phyloP scores from a whole-genome alignment of 2,113 vertebrate genomes.

The Pterocles orientalis region DNA sequence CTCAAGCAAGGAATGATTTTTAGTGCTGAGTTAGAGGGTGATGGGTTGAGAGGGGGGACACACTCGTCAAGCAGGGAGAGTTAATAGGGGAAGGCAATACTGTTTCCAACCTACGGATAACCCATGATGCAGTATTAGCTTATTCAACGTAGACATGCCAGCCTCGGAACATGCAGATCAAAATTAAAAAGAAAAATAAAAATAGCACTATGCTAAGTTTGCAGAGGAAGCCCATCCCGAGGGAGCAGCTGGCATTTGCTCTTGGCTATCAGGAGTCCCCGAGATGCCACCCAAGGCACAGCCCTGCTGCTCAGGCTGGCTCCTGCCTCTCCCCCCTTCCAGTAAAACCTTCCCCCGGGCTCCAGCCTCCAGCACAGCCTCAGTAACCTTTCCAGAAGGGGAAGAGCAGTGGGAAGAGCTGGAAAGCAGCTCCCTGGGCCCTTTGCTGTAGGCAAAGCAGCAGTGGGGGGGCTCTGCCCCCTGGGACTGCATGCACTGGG shows the following conservation, averaged over 20 bases:
- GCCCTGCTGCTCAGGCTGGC: background rate
- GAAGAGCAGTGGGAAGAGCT: background rate
- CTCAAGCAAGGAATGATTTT: slow-evolving; percentile 42
- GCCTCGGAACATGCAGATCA: slow-evolving; percentile 57
- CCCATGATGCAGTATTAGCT: background rate
- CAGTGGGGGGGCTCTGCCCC: background rate
- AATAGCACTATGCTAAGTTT: background rate
- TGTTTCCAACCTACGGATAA: background rate
- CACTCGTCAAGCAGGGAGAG: slow-evolving; percentile 44
- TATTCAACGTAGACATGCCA: slow-evolving; percentile 28
- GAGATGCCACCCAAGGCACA: background rate
- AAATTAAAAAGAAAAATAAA: slow-evolving; percentile 24
- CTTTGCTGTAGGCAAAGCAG: background rate
- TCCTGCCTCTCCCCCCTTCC: background rate
- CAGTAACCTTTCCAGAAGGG: background rate
- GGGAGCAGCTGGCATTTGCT: background rate
- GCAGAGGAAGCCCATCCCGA: background rate
- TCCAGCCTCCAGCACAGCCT: background rate
- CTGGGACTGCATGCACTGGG: background rate
- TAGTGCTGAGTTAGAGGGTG: background rate
- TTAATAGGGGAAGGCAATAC: background rate
- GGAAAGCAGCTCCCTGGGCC: background rate
- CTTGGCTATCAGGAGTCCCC: background rate
- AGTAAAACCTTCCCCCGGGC: background rate
- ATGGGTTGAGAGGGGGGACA: background rate